Evolutionary conservation across 2,113 vertebrate species (phyloP), one percentile per base, ranked within the genome.

Genomic region (Pelodiscus sinensis): DNA sequence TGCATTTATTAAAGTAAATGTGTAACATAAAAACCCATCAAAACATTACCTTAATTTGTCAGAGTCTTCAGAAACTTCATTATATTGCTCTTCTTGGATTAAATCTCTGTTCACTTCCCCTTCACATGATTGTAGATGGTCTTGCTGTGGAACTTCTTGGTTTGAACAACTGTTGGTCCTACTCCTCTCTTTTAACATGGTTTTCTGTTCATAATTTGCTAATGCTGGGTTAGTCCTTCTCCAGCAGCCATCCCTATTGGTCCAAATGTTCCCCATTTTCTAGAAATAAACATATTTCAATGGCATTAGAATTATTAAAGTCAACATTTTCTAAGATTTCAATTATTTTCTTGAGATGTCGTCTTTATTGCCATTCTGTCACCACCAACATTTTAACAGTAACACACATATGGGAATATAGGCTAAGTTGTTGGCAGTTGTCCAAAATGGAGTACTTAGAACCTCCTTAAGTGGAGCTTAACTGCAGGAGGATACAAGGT

Each of bases 211-310:
- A 73, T 38, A 9, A 0, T 4, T 56, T 27, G 6, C 60, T 24
- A 1, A 58, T 90, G 78, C 71, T 86, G 82, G 82, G 68, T 57
- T 79, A 79, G 2, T 60, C 7, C 2, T 52, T 60, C 8, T 90
- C 13, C 25, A 79, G 60, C 51, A 86, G 4, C 0, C 4, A 60
- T 6, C 31, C 68, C 21, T 12, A 54, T 73, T 50, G 0, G 62
- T 1, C 4, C 52, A 87, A 2, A 5, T 54, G 6, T 75, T 90
- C 55, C 29, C n/a, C 0, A 0, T 25, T 52, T 55, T 18, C 56
- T 31, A 7, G 50, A 3, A 62, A 50, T 77, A 71, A 77, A 22
- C 25, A 77, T 77, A 77, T 77, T 77, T 77, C 38, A 77, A 8
- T 77, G 38, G 12, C 24, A 50, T 77, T 77, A 50, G 24, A 77